phyloP scores from a whole-genome alignment of 1,140 invertebrate species.

The Caenorhabditis tropicalis region DNA sequence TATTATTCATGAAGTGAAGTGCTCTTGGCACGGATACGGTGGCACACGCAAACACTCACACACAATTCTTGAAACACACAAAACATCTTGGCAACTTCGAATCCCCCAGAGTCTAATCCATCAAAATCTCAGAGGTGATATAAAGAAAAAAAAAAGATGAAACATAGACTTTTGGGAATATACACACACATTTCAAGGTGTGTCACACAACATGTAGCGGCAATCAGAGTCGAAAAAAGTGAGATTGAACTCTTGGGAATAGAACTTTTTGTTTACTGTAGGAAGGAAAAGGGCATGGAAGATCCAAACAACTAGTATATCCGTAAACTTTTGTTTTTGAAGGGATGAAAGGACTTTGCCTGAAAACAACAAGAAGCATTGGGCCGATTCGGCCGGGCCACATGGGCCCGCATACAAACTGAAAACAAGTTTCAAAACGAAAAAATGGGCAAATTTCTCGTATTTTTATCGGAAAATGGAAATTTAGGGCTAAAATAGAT shows the following conservation, averaged over 20 bases:
- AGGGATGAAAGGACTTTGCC: no score
- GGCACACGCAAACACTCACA: background rate
- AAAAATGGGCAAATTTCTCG: no score
- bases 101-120: background rate
- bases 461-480: no score
- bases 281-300: background rate
- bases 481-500: no score
- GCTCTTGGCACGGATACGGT: slow-evolving; percentile 41
- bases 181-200: slow-evolving; percentile 17
- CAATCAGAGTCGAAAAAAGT: background rate
- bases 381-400: no score
- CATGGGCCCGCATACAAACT: no score
- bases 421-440: no score
- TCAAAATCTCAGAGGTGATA: slow-evolving; percentile 26
- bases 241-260: background rate
- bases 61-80: background rate
- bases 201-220: background rate
- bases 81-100: background rate
- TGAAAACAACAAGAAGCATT: no score
- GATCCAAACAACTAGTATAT: no score
- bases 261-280: background rate
- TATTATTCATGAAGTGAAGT: slow-evolving; percentile 43
- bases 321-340: no score
- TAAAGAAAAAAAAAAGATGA: background rate
- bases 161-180: slow-evolving; percentile 16